Percentiles rank a stretch among this genome's conserved stretches.
phyloP scores from a whole-genome alignment of 2,113 vertebrate genomes.

The Condylura cristata region DNA sequence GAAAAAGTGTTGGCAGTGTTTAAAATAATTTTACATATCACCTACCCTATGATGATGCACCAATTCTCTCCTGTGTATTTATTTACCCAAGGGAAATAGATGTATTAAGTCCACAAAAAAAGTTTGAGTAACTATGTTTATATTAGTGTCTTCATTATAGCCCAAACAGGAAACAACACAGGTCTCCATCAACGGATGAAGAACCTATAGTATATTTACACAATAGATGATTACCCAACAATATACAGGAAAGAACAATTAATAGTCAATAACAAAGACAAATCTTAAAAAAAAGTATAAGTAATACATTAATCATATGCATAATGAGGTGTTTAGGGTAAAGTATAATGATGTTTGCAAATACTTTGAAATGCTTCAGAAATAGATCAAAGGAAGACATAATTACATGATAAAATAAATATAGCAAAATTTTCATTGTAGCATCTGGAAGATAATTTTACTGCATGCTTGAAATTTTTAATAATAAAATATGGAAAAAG shows the following conservation, averaged over 20 bases:
- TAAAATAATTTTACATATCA: background rate
- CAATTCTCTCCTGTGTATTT: background rate
- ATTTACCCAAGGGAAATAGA: conserved; percentile 30
- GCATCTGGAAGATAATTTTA: too few relatives aligned
- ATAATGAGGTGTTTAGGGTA: background rate
- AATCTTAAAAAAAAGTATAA: background rate
- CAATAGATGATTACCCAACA: background rate
- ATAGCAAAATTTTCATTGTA: background rate
- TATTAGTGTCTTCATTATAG: background rate
- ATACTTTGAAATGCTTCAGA: too few relatives aligned
- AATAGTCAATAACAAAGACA: background rate
- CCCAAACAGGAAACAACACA: background rate
- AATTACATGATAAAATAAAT: background rate
- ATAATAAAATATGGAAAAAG: background rate
- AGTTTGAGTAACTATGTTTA: background rate
- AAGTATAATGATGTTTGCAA: background rate
- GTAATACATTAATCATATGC: background rate
- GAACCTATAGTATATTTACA: background rate
- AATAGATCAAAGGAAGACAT: background rate
- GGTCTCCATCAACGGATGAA: background rate
- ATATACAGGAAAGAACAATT: background rate
- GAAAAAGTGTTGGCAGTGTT: background rate
- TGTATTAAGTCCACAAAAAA: background rate
- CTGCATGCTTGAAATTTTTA: too few relatives aligned
- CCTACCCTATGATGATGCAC: background rate